These are phyloP conservation scores for Ceratosolen fusciceps DNA, from an alignment of 1,140 invertebrate genomes.

Conservation along the genomic window DNA sequence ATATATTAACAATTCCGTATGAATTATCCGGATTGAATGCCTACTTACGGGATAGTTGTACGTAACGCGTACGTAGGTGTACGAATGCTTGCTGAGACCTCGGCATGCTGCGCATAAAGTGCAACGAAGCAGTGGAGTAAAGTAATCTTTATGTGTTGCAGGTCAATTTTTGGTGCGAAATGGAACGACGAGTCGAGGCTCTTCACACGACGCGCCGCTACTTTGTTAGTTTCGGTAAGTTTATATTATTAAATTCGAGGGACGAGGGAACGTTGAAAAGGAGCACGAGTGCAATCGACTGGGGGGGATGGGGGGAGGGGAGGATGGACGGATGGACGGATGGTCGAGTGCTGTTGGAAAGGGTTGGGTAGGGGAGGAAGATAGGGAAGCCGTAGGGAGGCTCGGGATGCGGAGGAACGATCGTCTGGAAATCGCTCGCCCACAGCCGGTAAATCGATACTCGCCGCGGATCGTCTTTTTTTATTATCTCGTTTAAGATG, in stretches of 20 bases:
- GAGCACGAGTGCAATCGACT: neutral
- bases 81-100: no score
- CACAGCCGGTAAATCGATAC: slow-evolving; percentile 27
- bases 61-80: no score
- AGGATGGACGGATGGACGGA: neutral
- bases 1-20: no score
- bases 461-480: slow-evolving; percentile 1
- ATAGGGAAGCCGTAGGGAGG: slow-evolving; percentile 9
- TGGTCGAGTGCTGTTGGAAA: neutral
- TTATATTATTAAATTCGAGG: neutral
- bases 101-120: no score
- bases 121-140: no score
- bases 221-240: slow-evolving; percentile 76
- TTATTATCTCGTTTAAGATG: slow-evolving; percentile 33
- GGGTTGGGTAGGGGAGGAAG: neutral
- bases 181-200: slow-evolving; percentile 75
- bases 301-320: neutral
- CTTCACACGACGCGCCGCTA: slow-evolving; percentile 75
- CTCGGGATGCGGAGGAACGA: neutral
- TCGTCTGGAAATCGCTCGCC: neutral
- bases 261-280: no score
- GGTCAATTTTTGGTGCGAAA: slow-evolving; percentile 73
- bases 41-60: no score
- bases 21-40: no score
- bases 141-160: slow-evolving; percentile 65